Evolutionary conservation across 2,888 invertebrate genomes (phyloP).

Genomic region (Empis stercorea): DNA sequence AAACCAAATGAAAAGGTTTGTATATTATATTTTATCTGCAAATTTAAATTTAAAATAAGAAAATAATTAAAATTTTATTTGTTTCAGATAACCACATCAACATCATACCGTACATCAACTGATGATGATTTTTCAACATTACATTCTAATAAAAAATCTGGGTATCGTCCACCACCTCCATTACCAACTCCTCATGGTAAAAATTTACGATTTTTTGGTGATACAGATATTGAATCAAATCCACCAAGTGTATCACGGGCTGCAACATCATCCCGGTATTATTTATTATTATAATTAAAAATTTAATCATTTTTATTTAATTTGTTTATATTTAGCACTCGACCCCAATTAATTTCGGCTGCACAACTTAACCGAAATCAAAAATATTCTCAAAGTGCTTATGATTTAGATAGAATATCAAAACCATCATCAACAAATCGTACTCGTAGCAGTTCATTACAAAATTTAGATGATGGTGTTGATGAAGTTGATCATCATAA

Average conservation of each 20-base stretch:
- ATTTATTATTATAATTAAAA: background rate
- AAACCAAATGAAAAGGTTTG: conserved; percentile 37
- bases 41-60: conserved; percentile 4
- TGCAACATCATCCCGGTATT: conserved; percentile 24
- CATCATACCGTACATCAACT: conserved; percentile 12
- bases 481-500: conserved; percentile 28
- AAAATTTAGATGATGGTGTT: conserved; percentile 26
- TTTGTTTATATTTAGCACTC: conserved; percentile 4
- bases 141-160: conserved; percentile 8
- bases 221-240: conserved; percentile 67
- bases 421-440: conserved; percentile 16
- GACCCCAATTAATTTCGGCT: conserved; percentile 10
- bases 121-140: conserved; percentile 16
- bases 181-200: conserved; percentile 34
- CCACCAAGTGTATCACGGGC: conserved; percentile 40
- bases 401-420: conserved; percentile 28
- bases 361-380: conserved; percentile 22
- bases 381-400: conserved; percentile 35
- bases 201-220: conserved; percentile 71
- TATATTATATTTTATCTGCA: conserved; percentile 16
- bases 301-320: too few relatives aligned
- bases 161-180: conserved; percentile 15
- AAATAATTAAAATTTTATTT: background rate
- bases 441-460: conserved; percentile 31
- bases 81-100: background rate